Evolutionary conservation across 2,113 vertebrate genomes (phyloP), one percentile per base, ranked within the genome.

Genomic region (Hippolais icterina): DNA sequence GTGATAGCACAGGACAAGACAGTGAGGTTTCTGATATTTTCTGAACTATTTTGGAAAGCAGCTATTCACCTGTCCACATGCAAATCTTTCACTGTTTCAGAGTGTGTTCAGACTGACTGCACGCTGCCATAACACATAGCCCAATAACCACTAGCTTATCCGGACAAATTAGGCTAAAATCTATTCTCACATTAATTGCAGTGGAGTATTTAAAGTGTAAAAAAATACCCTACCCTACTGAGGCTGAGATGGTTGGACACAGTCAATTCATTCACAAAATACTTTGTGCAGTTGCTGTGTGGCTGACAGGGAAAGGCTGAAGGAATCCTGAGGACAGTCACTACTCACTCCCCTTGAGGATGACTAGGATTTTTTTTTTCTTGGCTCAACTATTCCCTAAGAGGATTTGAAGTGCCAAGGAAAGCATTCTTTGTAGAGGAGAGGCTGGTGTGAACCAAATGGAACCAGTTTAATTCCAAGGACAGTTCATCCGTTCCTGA

Each of bases 181-280:
- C 12, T 91, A 56, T 37, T 44, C 31, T 56, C 41, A 56, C 11
- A 57, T 70, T 87, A 76, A 77, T 46, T 11, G 4, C 44, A 75
- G 42, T 29, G 3, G 28, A 88, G 16, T 35, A 63, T 17, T 79
- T 4, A 27, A 87, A 79, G 22, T 53, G 28, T 57, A 39, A 82
- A 78, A 72, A 80, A 21, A 19, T 9, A 59, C 6, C 5, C 19
- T n/a, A 52, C 17, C 4, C 31, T 61, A 20, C 12, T 68, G 81
- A 91, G 22, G 23, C 71, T 83, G 76, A 92, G 31, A 53, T 68
- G 35, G 41, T 31, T 90, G 50, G n/a, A 76, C 1, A 2, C 35
- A 25, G 54, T 33, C 25, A 50, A 57, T 57, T 93, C 69, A 95
- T 85, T 95, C 93, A 95, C 65, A 94, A 91, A 87, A 84, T 89